phyloP scores from a whole-genome alignment of 2,113 vertebrate species.

The Gulo gulo region DNA sequence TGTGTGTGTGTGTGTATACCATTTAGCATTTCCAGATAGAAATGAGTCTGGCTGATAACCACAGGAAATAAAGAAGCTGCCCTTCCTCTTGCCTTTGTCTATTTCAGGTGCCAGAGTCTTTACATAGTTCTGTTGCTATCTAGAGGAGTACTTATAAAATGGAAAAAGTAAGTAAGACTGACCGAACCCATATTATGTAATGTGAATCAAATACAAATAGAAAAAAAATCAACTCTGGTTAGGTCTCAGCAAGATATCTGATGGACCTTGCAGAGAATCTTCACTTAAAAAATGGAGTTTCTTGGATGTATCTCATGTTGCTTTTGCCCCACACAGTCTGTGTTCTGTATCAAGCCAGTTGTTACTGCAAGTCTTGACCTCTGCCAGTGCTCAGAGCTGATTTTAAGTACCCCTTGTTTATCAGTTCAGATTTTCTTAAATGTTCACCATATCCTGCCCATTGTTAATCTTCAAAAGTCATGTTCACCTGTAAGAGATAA shows the following conservation, averaged over 20 bases:
- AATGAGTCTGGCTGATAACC: not conserved
- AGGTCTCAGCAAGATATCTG: not conserved
- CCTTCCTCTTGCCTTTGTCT: not conserved
- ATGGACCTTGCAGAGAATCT: not conserved
- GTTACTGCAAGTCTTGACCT: not conserved
- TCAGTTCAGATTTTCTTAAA: not conserved
- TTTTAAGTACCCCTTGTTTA: not conserved
- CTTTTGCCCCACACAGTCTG: not conserved
- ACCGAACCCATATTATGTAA: not conserved
- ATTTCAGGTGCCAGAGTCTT: not conserved
- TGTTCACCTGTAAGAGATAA: not conserved
- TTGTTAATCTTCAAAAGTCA: not conserved
- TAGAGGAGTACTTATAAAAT: not conserved
- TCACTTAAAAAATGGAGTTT: not conserved
- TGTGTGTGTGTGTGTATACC: not conserved
- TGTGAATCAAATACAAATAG: not conserved
- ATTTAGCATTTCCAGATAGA: not conserved
- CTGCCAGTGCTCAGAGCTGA: not conserved
- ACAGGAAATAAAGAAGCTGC: not conserved
- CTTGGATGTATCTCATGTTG: not conserved
- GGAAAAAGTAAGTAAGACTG: not conserved
- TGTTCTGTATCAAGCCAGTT: not conserved
- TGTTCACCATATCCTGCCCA: not conserved
- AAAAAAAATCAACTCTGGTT: not conserved
- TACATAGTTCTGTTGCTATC: not conserved